Conservation (phyloP, 2,797 vertebrate species). For the Syndactyla subalaris region DNA sequence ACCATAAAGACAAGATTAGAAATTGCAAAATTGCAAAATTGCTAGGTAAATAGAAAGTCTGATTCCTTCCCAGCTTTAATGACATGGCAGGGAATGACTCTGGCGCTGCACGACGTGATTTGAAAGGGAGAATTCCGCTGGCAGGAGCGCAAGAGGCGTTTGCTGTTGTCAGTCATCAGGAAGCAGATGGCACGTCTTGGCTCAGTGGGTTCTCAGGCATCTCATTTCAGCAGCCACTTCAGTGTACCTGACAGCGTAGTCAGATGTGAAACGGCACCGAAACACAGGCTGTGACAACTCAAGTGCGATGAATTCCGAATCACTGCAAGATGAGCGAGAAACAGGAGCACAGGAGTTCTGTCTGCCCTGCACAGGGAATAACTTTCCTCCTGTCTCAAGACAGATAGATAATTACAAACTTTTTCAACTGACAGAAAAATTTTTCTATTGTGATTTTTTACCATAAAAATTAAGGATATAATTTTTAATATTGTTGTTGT, state of each 20-base stretch:
- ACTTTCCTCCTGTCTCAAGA: background rate
- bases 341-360: background rate
- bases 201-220: background rate
- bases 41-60: background rate
- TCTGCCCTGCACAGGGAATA: background rate
- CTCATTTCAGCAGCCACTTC: background rate
- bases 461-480: background rate
- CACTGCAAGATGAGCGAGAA: background rate
- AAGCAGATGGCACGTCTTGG: conserved; percentile 43
- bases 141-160: background rate
- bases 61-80: background rate
- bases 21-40: background rate
- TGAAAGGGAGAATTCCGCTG: background rate
- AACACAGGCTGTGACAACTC: background rate
- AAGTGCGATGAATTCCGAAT: background rate
- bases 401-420: background rate
- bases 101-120: background rate
- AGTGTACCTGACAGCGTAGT: background rate
- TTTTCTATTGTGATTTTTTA: background rate
- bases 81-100: background rate
- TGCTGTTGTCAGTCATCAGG: background rate
- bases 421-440: background rate
- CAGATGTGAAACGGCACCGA: background rate
- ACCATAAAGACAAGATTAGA: background rate
- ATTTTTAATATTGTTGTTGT: background rate